Percentiles rank a stretch among this genome's conserved stretches.
These are phyloP conservation scores for Fulmarus glacialis DNA, from an alignment of 2,113 vertebrate genomes.

Conservation along the genomic window DNA sequence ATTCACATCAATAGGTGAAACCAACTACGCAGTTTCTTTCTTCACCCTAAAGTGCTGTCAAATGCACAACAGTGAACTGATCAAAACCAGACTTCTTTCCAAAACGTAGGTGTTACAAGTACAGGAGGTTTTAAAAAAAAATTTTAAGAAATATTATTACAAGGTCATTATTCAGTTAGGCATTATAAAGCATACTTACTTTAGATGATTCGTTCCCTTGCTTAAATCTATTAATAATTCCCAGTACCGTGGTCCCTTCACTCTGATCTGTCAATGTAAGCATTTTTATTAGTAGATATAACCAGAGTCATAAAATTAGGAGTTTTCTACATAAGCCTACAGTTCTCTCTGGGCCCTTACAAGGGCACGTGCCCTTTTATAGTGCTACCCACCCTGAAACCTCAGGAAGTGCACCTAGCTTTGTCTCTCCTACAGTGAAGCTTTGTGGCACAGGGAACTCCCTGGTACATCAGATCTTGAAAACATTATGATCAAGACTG, in stretches of 20 bases:
- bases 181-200: slow-evolving; percentile 80
- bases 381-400: not conserved
- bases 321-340: not conserved
- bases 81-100: slow-evolving; percentile 8
- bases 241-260: slow-evolving; percentile 98
- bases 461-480: not conserved
- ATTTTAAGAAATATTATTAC: not conserved
- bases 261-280: slow-evolving; percentile 86
- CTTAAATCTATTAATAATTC: slow-evolving; percentile 91
- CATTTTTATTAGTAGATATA: not conserved
- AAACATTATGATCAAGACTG: not conserved
- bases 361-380: not conserved
- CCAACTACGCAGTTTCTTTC: slow-evolving; percentile 47
- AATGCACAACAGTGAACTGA: not conserved
- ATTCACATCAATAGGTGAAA: slow-evolving; percentile 55
- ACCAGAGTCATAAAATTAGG: not conserved
- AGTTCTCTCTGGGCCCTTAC: not conserved
- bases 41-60: not conserved
- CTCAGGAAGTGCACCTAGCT: not conserved
- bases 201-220: slow-evolving; percentile 89
- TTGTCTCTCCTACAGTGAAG: not conserved
- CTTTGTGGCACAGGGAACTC: not conserved
- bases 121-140: not conserved
- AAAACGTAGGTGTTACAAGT: not conserved
- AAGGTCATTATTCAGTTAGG: not conserved